A percentile compares a stretch with the other conserved stretches of the same genome.
Conservation (phyloP, 37 sponge, comb jelly and placozoan species). For the Crambe crambe region DNA sequence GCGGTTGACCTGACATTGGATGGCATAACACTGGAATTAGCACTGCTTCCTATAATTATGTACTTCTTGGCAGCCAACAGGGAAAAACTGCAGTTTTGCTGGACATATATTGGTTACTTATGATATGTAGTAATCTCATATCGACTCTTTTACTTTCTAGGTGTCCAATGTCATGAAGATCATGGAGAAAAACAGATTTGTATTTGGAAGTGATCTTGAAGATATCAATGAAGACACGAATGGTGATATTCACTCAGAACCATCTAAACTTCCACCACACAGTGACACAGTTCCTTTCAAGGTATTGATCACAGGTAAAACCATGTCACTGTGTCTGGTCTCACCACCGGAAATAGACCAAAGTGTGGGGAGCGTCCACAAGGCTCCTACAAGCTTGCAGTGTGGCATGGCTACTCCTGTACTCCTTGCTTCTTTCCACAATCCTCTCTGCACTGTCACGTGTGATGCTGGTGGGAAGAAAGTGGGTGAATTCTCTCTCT, state of each 20-base stretch:
- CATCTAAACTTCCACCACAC: neutral
- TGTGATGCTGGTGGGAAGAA: neutral
- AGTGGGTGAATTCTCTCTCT: constrained; percentile 26
- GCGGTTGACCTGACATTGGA: too few species aligned
- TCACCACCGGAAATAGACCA: neutral
- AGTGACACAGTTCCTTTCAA: constrained; percentile 7
- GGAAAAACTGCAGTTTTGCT: too few species aligned
- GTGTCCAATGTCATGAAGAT: neutral
- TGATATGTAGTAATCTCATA: too few species aligned
- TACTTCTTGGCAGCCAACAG: too few species aligned
- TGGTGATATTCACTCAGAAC: too few species aligned
- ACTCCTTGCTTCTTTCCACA: constrained; percentile 17
- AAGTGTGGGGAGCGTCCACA: neutral
- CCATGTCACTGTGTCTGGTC: constrained; percentile 11
- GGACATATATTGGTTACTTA: too few species aligned
- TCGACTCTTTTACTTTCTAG: too few species aligned
- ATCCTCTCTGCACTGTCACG: constrained; percentile 29
- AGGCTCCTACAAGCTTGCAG: neutral
- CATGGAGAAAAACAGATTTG: neutral
- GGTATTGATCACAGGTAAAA: constrained; percentile 28
- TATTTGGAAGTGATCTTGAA: neutral
- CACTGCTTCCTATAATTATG: too few species aligned
- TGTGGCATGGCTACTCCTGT: constrained; percentile 25
- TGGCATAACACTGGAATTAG: too few species aligned
- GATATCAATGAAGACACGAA: neutral